Evolutionary conservation across 2,113 vertebrate species (phyloP).

Genomic region (Nicator chloris): DNA sequence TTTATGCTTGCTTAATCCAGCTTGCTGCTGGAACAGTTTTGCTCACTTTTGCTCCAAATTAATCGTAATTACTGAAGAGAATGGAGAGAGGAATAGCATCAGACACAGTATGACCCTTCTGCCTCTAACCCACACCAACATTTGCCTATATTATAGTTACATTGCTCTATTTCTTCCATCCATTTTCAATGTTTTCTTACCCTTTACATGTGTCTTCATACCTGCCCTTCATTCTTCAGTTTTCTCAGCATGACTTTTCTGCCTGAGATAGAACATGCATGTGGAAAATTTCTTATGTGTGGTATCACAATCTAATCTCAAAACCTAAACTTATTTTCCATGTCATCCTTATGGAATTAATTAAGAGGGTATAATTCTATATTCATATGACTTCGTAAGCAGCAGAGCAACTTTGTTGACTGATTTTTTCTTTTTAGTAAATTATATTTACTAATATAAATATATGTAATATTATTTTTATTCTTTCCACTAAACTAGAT

Average conservation of each 20-base stretch:
- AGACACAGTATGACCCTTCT: neutral
- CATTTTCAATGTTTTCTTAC: neutral
- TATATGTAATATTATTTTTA: neutral
- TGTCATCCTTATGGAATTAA: neutral
- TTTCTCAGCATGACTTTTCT: neutral
- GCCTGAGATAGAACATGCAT: neutral
- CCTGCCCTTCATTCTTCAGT: neutral
- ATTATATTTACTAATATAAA: neutral
- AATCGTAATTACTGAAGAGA: neutral
- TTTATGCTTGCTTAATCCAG: neutral
- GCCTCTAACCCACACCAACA: neutral
- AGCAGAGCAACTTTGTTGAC: neutral
- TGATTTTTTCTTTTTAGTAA: neutral
- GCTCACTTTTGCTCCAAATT: neutral
- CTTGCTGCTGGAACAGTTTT: neutral
- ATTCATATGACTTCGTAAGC: neutral
- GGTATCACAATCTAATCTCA: neutral
- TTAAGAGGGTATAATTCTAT: neutral
- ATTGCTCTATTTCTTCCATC: neutral
- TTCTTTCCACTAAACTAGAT: neutral
- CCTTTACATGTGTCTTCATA: neutral
- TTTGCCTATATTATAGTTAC: neutral
- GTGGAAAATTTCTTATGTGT: neutral
- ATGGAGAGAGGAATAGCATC: neutral
- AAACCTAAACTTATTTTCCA: neutral